Evolutionary conservation across 2,113 vertebrate species (phyloP).

Genomic region (Pungitius pungitius): DNA sequence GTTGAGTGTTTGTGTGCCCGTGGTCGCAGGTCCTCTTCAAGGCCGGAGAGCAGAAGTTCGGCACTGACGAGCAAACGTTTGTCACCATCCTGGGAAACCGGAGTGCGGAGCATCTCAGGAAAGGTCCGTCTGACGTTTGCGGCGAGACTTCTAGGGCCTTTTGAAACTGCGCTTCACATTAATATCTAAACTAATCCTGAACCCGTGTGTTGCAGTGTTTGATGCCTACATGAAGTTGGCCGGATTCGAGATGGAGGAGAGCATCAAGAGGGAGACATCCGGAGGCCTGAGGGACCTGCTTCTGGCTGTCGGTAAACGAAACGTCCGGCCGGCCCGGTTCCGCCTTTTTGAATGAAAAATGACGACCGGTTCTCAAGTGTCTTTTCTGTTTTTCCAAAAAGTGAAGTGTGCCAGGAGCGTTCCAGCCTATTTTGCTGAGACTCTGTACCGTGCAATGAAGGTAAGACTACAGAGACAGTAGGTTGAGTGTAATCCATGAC

Average conservation of each 20-base stretch:
- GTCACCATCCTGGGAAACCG: constrained; percentile 94
- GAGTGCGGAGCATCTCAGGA: constrained; percentile 88
- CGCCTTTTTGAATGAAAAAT: not conserved
- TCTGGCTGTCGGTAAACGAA: constrained; percentile 90
- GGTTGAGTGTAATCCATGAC: not conserved
- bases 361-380: not conserved
- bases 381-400: constrained; percentile 47
- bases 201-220: constrained; percentile 84
- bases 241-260: constrained; percentile 95
- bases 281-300: constrained; percentile 87
- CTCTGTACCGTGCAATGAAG: constrained; percentile 91
- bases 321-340: not conserved
- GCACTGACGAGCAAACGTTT: constrained; percentile 93
- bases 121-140: constrained; percentile 78
- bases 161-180: not conserved
- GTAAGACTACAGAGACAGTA: constrained; percentile 66
- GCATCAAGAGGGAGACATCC: constrained; percentile 92
- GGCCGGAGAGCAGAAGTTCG: constrained; percentile 93
- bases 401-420: constrained; percentile 91
- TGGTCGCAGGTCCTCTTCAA: constrained; percentile 86
- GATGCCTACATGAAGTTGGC: constrained; percentile 93
- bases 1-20: constrained; percentile 2
- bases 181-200: not conserved
- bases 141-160: not conserved
- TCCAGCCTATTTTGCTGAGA: constrained; percentile 93